Percentiles rank a stretch among this genome's conserved stretches.
phyloP scores from a whole-genome alignment of 2,888 invertebrate species.

The Andrena chrysosceles region DNA sequence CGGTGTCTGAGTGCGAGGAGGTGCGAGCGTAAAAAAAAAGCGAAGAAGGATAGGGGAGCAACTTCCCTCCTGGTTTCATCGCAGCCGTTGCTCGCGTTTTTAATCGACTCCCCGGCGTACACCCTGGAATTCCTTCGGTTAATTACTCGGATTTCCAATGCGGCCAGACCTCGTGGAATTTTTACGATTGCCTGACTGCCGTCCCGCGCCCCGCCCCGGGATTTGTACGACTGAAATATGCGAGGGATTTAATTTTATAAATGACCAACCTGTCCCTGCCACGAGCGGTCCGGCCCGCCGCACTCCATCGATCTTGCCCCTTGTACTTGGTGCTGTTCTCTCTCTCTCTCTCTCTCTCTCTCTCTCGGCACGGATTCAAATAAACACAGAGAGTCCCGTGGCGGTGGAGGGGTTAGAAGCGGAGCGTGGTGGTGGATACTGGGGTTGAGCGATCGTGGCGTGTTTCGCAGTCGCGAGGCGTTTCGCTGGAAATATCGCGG shows the following conservation, averaged over 20 bases:
- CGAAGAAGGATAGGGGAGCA: constrained; percentile 45
- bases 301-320: constrained; percentile 65
- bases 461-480: constrained; percentile 24
- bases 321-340: constrained; percentile 38
- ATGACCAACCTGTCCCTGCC: constrained; percentile 76
- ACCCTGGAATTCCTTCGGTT: constrained; percentile 82
- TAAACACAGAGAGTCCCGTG: constrained; percentile 3
- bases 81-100: constrained; percentile 76
- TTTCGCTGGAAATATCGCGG: constrained; percentile 19
- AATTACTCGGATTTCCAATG: constrained; percentile 84
- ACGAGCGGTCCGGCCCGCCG: constrained; percentile 49
- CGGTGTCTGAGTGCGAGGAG: no score
- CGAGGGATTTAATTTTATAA: constrained; percentile 77
- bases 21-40: constrained; percentile 25
- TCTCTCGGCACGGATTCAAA: constrained; percentile 21
- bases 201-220: constrained; percentile 45
- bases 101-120: constrained; percentile 76
- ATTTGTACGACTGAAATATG: constrained; percentile 77
- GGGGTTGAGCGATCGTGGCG: neutral
- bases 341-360: neutral
- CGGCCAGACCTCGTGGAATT: constrained; percentile 80
- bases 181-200: constrained; percentile 79
- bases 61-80: constrained; percentile 59
- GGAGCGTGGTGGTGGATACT: no score
- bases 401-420: neutral